Evolutionary conservation across 2,888 invertebrate species (phyloP), one percentile per base, ranked within the genome.

Genomic region (Ophraella communa): DNA sequence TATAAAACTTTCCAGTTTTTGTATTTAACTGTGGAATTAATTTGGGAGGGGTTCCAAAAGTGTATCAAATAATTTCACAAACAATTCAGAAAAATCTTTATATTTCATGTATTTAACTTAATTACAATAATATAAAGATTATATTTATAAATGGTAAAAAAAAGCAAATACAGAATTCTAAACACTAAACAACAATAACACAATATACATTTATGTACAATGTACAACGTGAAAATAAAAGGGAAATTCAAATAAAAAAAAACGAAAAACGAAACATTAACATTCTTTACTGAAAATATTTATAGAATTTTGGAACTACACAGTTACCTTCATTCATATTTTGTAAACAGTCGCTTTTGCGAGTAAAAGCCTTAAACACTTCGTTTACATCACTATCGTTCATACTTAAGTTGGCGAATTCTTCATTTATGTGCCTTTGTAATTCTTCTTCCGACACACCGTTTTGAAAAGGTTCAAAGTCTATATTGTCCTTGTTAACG

Each of bases 281-380:
- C 44, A 65, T 45, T 60, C 62, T 65, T 73, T 79, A 86, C 75
- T 85, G 85, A 81, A 87, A 87, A 80, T 86, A 86, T 77, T 86
- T 85, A 77, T 86, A 86, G 73, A 85, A 84, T 68, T 86, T 85
- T 68, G 79, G 76, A 44, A 76, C 77, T 45, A 65, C 70, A 63
- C 69, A 74, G 55, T 67, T 71, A 79, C 68, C 81, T 79, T 73
- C 83, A 81, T 76, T 75, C 80, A 68, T 80, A n/a, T n/a, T n/a
- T 82, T 85, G 72, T 70, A 74, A 65, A 56, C 62, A 66, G 33
- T 68, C 71, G 62, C 56, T 71, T 62, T 73, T 75, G 70, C 78
- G 79, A 7, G 81, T 80, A 65, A 82, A 81, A 11, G 81, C 80
- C 20, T 78, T 76, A 56, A 76, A 72, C 45, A 72, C 74, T 44